A percentile compares a stretch with the other conserved stretches of the same genome.
Conservation (phyloP, 2,797 vertebrate species). For the Leptatherina wallacei region DNA sequence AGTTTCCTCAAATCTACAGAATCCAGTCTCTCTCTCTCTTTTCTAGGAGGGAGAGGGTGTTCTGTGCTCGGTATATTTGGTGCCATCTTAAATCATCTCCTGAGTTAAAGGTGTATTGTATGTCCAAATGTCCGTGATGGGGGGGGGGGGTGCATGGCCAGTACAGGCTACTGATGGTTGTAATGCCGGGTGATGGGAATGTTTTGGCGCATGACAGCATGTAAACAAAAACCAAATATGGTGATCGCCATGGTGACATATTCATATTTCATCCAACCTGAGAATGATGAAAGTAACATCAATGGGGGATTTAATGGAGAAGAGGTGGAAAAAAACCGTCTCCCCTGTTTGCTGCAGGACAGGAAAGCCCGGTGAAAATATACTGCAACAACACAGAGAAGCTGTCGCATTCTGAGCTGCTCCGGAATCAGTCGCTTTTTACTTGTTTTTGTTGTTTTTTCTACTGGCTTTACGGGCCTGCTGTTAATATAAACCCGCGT, state of each 20-base stretch:
- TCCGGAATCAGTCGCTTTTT: slow-evolving; percentile 1
- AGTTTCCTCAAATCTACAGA: background rate
- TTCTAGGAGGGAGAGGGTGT: background rate
- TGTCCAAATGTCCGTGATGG: slow-evolving; percentile 59
- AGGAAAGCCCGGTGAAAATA: slow-evolving; percentile 37
- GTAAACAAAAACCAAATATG: slow-evolving; percentile 83
- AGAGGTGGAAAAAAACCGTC: background rate
- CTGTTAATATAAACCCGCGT: slow-evolving; percentile 45
- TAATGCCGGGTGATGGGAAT: slow-evolving; percentile 77
- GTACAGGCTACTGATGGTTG: slow-evolving; percentile 72
- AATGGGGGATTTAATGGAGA: slow-evolving; percentile 34
- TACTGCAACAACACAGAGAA: slow-evolving; percentile 44
- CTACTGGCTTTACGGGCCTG: slow-evolving; percentile 49
- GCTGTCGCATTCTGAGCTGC: slow-evolving; percentile 55
- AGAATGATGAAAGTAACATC: slow-evolving; percentile 59
- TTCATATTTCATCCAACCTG: slow-evolving; percentile 67
- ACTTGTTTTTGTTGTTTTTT: background rate
- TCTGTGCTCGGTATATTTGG: background rate
- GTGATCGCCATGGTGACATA: slow-evolving; percentile 78
- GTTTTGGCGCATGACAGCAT: slow-evolving; percentile 82
- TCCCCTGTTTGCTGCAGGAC: slow-evolving; percentile 27
- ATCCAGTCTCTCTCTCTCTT: background rate
- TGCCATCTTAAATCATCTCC: background rate
- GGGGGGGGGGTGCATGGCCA: slow-evolving; percentile 57
- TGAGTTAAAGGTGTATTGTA: slow-evolving; percentile 40